Evolutionary conservation across 1,140 invertebrate species (phyloP).

Genomic region (Teleopsis dalmanni): DNA sequence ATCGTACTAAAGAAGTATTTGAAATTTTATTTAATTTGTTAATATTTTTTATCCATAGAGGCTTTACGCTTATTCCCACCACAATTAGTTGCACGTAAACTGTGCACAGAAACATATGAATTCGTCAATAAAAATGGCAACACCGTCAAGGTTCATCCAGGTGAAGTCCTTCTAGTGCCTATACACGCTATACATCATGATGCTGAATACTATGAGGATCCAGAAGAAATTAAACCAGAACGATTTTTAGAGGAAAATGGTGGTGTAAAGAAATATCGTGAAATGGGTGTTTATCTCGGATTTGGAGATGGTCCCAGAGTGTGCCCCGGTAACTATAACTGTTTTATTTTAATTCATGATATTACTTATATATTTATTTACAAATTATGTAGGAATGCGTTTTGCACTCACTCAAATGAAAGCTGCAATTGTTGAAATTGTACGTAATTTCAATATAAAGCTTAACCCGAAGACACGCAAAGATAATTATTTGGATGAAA

Average conservation of each 20-base stretch:
- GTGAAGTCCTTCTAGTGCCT: slow-evolving; percentile 49
- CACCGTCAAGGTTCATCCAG: slow-evolving; percentile 35
- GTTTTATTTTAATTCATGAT: neutral
- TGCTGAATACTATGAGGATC: slow-evolving; percentile 57
- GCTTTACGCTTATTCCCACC: slow-evolving; percentile 23
- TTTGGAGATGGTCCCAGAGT: slow-evolving; percentile 34
- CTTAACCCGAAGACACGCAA: slow-evolving; percentile 28
- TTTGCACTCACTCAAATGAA: slow-evolving; percentile 33
- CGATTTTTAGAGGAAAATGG: slow-evolving; percentile 41
- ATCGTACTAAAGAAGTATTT: too few relatives aligned
- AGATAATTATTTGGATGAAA: slow-evolving; percentile 23
- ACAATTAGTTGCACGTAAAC: slow-evolving; percentile 11
- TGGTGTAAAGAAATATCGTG: slow-evolving; percentile 24
- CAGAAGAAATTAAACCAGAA: slow-evolving; percentile 64
- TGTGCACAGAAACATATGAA: slow-evolving; percentile 27
- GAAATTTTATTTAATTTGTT: neutral
- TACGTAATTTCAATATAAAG: slow-evolving; percentile 25
- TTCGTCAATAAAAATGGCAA: slow-evolving; percentile 25
- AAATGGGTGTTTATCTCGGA: slow-evolving; percentile 20
- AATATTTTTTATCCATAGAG: slow-evolving; percentile 16
- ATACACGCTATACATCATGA: slow-evolving; percentile 52
- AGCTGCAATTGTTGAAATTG: slow-evolving; percentile 26
- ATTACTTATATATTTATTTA: neutral
- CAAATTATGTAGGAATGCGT: slow-evolving; percentile 21
- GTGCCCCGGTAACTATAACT: slow-evolving; percentile 23